Base-by-base conservation (phyloP, 64 coral and sea anemone species). In the Platygyra sinensis region DNA sequence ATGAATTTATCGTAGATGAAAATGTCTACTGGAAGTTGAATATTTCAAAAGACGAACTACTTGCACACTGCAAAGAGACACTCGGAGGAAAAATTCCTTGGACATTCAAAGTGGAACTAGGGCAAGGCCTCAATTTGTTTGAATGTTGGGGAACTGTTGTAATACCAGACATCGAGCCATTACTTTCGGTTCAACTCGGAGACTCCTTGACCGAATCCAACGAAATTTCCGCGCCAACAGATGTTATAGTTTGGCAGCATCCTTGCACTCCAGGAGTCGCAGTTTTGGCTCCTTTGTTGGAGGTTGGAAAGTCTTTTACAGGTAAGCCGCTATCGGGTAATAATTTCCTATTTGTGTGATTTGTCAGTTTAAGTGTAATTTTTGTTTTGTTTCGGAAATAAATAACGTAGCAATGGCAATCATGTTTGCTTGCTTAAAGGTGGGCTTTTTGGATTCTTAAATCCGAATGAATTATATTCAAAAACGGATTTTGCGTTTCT, bases 191-290 rank as follows among this genome's bases (percentile, higher is more conserved):
- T 16, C 1, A 92, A 16, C 62, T 92, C 67, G 90, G 90, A 12
- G 90, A 92, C 36, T 1, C 15, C 49, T 12, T 87, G 15, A 7
- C 5, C 30, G 73, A 52, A 24, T 18, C 10, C 9, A 36, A 64
- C 52, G 60, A 9, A 57, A 49, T 69, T 83, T 78, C 82, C 1
- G 17, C 52, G 33, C 72, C 81, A 52, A 28, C 65, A 5, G 72
- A 78, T 62, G 20, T 80, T 8, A 38, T 87, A 71, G 55, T 87
- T 30, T 87, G 83, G 75, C 52, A 79, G 60, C 75, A 75, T 52
- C 82, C 90, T 87, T 92, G 90, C 25, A 78, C 83, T 69, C 22
- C 90, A 8, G 83, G 72, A 8, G 39, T 92, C 32, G 81, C 90
- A 71, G 75, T 75, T 63, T 76, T 87, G 42, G 90, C 79, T 39